Base-by-base conservation (phyloP, 2,113 vertebrate species). In the Rhinogobius similis region DNA sequence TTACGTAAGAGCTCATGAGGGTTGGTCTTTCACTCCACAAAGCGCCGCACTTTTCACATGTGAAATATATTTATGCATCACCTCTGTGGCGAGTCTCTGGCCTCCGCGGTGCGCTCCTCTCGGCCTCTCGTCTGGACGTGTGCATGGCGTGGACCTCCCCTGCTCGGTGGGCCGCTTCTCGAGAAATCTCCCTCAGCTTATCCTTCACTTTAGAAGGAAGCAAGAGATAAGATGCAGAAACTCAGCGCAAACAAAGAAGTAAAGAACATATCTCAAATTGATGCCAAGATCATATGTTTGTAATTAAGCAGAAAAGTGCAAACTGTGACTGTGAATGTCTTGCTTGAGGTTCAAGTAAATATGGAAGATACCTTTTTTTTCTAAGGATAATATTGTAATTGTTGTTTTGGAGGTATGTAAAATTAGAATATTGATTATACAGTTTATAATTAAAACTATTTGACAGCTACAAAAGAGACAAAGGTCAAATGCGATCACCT, bases 131-230 rank as follows among this genome's bases (percentile, higher is more conserved):
- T 65, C 94, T 93, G 59, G 93, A 76, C 23, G 90, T 86, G 61
- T 93, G 86, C 79, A 68, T 92, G 82, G 89, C 93, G 76, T 89
- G 95, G 81, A 93, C 83, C 65, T 95, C 94, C 59, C 85, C 88
- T 26, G 92, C 95, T 87, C 88, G 94, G 72, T 96, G 93, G 68
- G 95, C 95, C 65, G 92, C 95, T 80, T 98, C 97, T 82, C 91
- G 92, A 71, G 95, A 96, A 76, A 97, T 83, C 4, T 98, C 96
- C 83, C 89, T 93, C 0, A 95, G 67, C 59, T 89, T 81, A 65
- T 68, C 79, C 16, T 95, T 96, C 69, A 91, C 96, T 98, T 75
- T 24, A 84, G 86, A 83, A 65, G 20, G 64, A 58, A 61, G 26
- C 64, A 89, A 56, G 21, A 48, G 56, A 61, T 21, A 21, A 26